Percentiles rank a stretch among this genome's conserved stretches.
These are phyloP conservation scores for Ceuthmochares aereus DNA, from an alignment of 2,113 vertebrate genomes.

Conservation along the genomic window DNA sequence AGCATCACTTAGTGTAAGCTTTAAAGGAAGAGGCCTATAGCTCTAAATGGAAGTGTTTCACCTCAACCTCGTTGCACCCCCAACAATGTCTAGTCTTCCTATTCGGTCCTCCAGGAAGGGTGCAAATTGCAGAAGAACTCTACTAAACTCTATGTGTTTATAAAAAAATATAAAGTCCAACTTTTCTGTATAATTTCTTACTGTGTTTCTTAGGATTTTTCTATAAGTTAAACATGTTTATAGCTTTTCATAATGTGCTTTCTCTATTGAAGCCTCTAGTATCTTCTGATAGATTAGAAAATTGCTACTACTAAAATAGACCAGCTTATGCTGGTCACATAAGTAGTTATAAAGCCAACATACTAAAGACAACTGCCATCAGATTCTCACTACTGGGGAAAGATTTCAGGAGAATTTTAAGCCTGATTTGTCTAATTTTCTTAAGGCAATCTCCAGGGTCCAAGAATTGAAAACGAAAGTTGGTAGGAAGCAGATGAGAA, in stretches of 20 bases:
- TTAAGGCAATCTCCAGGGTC: background rate
- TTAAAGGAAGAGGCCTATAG: background rate
- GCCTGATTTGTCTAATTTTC: conserved; percentile 16
- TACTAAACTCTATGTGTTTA: background rate
- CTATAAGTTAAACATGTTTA: background rate
- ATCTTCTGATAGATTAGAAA: background rate
- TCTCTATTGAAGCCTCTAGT: background rate
- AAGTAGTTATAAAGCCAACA: conserved; percentile 1
- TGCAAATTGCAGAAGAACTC: background rate
- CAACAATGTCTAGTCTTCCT: background rate
- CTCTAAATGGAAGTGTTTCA: background rate
- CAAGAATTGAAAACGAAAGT: background rate
- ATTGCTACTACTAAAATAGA: conserved; percentile 11
- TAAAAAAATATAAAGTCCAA: background rate
- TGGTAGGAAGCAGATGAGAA: background rate
- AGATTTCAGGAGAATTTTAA: conserved; percentile 23
- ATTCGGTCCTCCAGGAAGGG: background rate
- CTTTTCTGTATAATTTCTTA: background rate
- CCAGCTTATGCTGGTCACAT: background rate
- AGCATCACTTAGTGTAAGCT: background rate
- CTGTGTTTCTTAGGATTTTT: background rate
- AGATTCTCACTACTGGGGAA: background rate
- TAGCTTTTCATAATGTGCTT: background rate
- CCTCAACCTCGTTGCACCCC: background rate
- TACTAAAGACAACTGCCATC: background rate